Evolutionary conservation across 2,888 invertebrate genomes (phyloP).

Genomic region (Myopa tessellatipennis): DNA sequence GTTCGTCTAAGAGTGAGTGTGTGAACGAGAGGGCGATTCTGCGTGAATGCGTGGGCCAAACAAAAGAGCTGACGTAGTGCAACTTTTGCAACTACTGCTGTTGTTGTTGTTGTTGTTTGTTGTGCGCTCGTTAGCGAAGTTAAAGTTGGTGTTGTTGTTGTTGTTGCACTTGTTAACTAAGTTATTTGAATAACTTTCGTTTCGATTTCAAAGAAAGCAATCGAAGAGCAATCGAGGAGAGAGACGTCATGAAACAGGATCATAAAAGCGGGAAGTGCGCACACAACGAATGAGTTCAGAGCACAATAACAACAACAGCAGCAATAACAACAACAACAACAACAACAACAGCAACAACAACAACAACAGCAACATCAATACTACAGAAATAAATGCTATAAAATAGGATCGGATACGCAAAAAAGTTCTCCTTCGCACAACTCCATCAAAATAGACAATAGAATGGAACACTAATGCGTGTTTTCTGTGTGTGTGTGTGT

Average conservation of each 20-base stretch:
- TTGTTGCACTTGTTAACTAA: constrained; percentile 42
- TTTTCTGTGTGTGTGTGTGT: no score
- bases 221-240: constrained; percentile 34
- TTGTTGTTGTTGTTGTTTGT: neutral
- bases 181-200: constrained; percentile 23
- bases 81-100: neutral
- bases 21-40: no score
- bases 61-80: no score
- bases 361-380: neutral
- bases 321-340: constrained; percentile 26
- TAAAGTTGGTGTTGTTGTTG: constrained; percentile 38
- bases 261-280: constrained; percentile 50
- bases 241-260: constrained; percentile 3
- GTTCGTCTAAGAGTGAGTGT: no score
- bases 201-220: constrained; percentile 18
- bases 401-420: no score
- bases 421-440: no score
- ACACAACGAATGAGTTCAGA: neutral
- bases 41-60: neutral
- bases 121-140: neutral
- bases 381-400: no score
- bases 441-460: no score
- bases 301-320: neutral
- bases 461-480: no score
- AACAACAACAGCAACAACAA: constrained; percentile 25